Conservation (phyloP, 1,140 invertebrate species). For the Orchesella cincta region DNA sequence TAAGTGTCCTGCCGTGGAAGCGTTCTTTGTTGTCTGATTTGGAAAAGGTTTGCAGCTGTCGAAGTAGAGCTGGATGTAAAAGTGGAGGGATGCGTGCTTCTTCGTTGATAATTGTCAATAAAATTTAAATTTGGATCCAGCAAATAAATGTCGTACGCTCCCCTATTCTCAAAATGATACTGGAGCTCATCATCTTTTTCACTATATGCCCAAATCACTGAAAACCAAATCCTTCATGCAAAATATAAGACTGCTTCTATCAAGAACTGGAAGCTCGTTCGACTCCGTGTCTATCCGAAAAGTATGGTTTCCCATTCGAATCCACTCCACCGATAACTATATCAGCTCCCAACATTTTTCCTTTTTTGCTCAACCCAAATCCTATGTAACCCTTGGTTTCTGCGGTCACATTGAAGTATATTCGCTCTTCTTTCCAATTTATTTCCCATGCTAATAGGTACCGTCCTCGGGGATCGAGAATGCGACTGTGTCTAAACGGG, state of each 20-base stretch:
- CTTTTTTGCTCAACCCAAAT: neutral
- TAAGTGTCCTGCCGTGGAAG: too few relatives aligned
- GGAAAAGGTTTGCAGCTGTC: too few relatives aligned
- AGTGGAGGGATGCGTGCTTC: too few relatives aligned
- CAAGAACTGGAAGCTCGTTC: too few relatives aligned
- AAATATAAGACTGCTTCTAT: too few relatives aligned
- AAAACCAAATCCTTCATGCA: too few relatives aligned
- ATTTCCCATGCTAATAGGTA: neutral
- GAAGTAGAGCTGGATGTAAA: too few relatives aligned
- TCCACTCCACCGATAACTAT: conserved; percentile 8
- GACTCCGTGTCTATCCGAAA: conserved; percentile 4
- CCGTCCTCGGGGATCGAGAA: neutral
- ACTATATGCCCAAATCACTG: conserved; percentile 76
- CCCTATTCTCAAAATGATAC: conserved; percentile 67
- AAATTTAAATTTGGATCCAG: conserved; percentile 55
- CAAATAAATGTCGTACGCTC: conserved; percentile 67
- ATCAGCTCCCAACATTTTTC: neutral
- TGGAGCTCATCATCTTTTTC: conserved; percentile 60
- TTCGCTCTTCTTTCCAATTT: neutral
- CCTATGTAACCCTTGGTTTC: neutral
- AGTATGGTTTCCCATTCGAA: neutral
- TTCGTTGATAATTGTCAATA: too few relatives aligned
- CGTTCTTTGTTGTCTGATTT: too few relatives aligned
- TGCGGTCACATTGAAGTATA: conserved; percentile 6
- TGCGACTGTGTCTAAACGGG: neutral